These are phyloP conservation scores for Lagorchestes hirsutus DNA, from an alignment of 2,797 vertebrate genomes.

Conservation along the genomic window DNA sequence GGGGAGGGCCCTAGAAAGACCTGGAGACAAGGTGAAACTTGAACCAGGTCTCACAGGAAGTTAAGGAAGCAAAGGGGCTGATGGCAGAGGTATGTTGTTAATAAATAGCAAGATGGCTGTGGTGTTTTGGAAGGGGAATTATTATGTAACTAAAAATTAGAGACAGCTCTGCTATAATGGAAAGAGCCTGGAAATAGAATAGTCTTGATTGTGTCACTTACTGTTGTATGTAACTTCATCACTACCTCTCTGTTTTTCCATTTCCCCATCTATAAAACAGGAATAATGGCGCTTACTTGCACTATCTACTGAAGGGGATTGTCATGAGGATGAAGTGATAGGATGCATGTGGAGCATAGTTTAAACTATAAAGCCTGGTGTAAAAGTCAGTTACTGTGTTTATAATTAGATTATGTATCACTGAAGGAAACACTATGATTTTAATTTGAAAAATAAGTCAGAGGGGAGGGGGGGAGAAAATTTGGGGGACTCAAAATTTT, in stretches of 20 bases:
- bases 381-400: background rate
- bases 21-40: background rate
- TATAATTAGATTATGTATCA: background rate
- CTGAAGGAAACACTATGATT: background rate
- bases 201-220: background rate
- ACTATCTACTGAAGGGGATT: background rate
- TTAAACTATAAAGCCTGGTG: background rate
- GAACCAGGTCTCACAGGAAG: background rate
- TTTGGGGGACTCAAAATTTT: background rate
- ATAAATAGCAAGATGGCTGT: background rate
- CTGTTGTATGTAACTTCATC: background rate
- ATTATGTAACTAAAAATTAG: background rate
- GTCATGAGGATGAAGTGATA: background rate
- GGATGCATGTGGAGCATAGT: background rate
- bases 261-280: background rate
- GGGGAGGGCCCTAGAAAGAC: background rate
- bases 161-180: background rate
- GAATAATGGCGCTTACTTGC: background rate
- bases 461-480: background rate
- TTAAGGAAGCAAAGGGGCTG: background rate
- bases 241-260: background rate
- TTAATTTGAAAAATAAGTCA: background rate
- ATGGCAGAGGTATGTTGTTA: background rate
- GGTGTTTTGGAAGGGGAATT: constrained; percentile 5
- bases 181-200: background rate